Percentiles rank a stretch among this genome's conserved stretches.
Evolutionary conservation across 1,140 invertebrate genomes (phyloP).

Genomic region (Zaprionus gabonicus): DNA sequence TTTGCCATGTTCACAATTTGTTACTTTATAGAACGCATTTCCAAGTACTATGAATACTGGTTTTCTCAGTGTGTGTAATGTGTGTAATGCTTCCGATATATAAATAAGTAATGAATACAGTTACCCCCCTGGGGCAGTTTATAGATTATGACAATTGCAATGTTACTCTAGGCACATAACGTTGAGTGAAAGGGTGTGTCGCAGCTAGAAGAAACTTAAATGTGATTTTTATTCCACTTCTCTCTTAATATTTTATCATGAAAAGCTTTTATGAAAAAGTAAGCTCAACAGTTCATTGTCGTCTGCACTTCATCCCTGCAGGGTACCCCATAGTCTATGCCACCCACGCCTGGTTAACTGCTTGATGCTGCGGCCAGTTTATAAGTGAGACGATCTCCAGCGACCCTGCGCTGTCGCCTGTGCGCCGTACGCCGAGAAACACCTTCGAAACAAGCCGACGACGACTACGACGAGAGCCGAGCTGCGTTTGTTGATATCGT

Average conservation of each 20-base stretch:
- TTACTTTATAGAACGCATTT: conserved; percentile 28
- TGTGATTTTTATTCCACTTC: background rate
- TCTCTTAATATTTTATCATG: background rate
- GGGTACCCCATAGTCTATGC: conserved; percentile 22
- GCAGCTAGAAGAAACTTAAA: background rate
- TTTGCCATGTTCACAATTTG: background rate
- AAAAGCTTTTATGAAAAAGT: background rate
- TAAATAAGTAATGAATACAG: conserved; percentile 4
- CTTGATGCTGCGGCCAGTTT: conserved; percentile 55
- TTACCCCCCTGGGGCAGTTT: background rate
- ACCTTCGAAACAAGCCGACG: conserved; percentile 30
- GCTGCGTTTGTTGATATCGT: conserved; percentile 26
- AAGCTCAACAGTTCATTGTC: too few species aligned
- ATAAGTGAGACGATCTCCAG: conserved; percentile 67
- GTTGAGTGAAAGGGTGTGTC: background rate
- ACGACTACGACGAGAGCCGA: conserved; percentile 7
- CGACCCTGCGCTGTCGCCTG: conserved; percentile 75
- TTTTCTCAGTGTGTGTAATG: background rate
- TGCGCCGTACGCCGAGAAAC: conserved; percentile 55
- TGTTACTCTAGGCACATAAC: conserved; percentile 1
- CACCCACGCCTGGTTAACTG: background rate
- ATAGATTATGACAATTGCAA: conserved; percentile 15
- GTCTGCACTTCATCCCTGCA: background rate
- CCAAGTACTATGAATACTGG: conserved; percentile 18
- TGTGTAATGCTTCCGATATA: conserved; percentile 18